Conservation (phyloP, 2,113 vertebrate genomes). For the Psittacus erithacus region DNA sequence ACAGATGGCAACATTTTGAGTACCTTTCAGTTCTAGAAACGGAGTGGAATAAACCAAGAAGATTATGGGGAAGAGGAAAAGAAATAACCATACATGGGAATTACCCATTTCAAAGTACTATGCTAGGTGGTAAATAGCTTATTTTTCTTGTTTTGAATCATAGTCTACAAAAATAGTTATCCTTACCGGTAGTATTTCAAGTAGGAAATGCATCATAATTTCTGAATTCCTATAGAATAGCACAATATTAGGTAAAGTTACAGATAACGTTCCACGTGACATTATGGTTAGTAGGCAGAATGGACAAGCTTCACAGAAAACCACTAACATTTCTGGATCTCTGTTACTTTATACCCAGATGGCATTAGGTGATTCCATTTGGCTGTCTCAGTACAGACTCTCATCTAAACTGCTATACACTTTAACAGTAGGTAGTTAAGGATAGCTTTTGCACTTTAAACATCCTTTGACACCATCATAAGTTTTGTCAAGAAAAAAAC, state of each 20-base stretch:
- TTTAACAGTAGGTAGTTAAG: not conserved
- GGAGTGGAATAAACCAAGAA: not conserved
- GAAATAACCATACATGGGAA: not conserved
- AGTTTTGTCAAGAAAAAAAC: not conserved
- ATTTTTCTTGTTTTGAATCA: not conserved
- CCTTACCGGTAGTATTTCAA: not conserved
- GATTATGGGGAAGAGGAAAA: not conserved
- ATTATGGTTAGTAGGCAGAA: not conserved
- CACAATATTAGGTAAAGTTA: not conserved
- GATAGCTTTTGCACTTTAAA: not conserved
- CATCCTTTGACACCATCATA: not conserved
- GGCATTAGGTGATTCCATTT: not conserved
- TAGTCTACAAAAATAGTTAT: not conserved
- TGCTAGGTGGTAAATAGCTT: not conserved
- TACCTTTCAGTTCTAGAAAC: not conserved
- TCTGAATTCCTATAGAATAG: not conserved
- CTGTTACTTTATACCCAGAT: not conserved
- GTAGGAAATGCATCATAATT: not conserved
- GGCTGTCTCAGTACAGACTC: not conserved
- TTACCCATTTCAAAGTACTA: not conserved
- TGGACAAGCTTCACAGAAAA: not conserved
- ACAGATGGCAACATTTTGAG: not conserved
- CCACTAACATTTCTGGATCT: not conserved
- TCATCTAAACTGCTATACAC: not conserved
- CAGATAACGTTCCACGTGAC: not conserved